Conservation (phyloP, 2,888 invertebrate species). For the Dryadula phaetusa region DNA sequence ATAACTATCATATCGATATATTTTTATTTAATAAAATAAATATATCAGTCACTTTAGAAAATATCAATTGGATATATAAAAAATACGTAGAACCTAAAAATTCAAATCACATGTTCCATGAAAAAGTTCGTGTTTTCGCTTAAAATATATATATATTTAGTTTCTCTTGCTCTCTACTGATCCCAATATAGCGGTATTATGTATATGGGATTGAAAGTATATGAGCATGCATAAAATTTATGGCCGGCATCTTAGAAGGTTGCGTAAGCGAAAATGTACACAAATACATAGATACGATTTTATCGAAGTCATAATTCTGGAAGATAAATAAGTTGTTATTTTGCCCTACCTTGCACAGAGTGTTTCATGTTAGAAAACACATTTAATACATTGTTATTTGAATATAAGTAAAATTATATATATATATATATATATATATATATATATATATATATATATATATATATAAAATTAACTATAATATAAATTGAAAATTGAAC, state of each 20-base stretch:
- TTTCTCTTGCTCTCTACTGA: not conserved
- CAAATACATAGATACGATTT: slow-evolving; percentile 31
- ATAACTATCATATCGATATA: no score
- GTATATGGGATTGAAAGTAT: slow-evolving; percentile 24
- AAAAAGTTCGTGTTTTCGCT: not conserved
- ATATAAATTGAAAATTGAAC: no score
- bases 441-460: no score
- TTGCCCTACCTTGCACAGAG: not conserved
- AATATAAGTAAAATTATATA: no score
- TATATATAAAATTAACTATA: no score
- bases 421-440: no score
- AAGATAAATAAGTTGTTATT: slow-evolving; percentile 26
- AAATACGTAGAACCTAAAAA: not conserved
- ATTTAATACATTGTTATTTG: not conserved
- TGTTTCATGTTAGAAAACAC: not conserved
- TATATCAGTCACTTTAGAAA: no score
- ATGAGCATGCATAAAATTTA: slow-evolving; percentile 29
- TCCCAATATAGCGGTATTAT: slow-evolving; percentile 12
- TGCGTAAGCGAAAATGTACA: slow-evolving; percentile 28
- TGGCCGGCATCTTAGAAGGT: slow-evolving; percentile 7
- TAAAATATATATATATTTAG: slow-evolving; percentile 1
- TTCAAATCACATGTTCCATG: not conserved
- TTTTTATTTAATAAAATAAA: no score
- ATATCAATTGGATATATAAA: no score
- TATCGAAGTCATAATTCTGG: slow-evolving; percentile 28